These are phyloP conservation scores for Cacatua alba DNA, from an alignment of 2,113 vertebrate species.

Conservation along the genomic window DNA sequence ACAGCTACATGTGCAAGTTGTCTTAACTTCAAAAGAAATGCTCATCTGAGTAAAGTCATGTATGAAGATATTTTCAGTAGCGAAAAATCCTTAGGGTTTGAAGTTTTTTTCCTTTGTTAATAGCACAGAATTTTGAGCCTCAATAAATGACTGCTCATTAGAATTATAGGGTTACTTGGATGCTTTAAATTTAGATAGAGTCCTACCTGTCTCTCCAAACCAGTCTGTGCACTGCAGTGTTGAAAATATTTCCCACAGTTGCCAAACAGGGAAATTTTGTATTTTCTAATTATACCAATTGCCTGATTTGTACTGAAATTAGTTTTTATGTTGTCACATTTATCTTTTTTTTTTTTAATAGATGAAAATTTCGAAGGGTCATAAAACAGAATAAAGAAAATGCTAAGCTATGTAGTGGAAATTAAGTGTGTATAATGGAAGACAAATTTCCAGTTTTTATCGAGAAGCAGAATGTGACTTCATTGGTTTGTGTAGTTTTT, in stretches of 20 bases:
- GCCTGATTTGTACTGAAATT: background rate
- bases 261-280: background rate
- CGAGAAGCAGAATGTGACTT: slow-evolving; percentile 10
- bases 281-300: background rate
- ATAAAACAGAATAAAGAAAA: slow-evolving; percentile 38
- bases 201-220: background rate
- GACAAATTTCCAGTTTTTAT: slow-evolving; percentile 24
- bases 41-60: background rate
- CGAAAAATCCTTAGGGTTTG: background rate
- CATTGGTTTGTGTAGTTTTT: slow-evolving; percentile 28
- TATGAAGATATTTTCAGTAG: background rate
- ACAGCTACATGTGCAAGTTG: background rate
- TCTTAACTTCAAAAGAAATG: background rate
- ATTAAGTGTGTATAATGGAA: slow-evolving; percentile 29
- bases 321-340: slow-evolving; percentile 1
- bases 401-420: background rate
- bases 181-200: background rate
- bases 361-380: background rate
- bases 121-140: background rate
- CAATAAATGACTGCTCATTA: background rate
- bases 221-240: background rate
- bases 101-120: background rate
- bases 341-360: background rate
- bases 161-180: background rate
- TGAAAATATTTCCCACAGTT: slow-evolving; percentile 7